A percentile compares a stretch with the other conserved stretches of the same genome.
Conservation (phyloP, 2,113 vertebrate genomes). For the Rutilus rutilus region DNA sequence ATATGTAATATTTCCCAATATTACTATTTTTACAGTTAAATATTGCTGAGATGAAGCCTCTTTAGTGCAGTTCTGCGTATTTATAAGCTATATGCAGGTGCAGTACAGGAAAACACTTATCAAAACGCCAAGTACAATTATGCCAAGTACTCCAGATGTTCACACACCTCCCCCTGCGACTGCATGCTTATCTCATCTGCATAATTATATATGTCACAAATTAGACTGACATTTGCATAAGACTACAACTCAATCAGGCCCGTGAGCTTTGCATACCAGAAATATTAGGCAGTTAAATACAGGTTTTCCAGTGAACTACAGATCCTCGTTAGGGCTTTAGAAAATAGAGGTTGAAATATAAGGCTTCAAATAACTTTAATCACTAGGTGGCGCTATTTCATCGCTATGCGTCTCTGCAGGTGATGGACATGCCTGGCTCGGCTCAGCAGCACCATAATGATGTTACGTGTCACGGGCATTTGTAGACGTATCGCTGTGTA, state of each 20-base stretch:
- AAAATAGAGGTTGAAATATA: not conserved
- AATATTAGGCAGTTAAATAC: slow-evolving; percentile 17
- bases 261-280: not conserved
- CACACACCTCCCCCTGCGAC: not conserved
- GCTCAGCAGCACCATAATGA: slow-evolving; percentile 42
- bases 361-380: not conserved
- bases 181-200: slow-evolving; percentile 16
- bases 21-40: not conserved
- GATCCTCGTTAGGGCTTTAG: not conserved
- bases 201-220: slow-evolving; percentile 43
- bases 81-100: slow-evolving; percentile 13
- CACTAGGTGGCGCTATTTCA: slow-evolving; percentile 56
- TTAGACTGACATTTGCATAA: slow-evolving; percentile 41
- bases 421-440: slow-evolving; percentile 26
- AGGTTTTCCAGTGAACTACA: not conserved
- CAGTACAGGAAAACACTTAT: not conserved
- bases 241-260: slow-evolving; percentile 29
- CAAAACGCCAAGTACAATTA: slow-evolving; percentile 1
- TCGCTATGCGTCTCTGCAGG: not conserved
- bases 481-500: slow-evolving; percentile 41
- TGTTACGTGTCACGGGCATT: slow-evolving; percentile 48
- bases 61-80: not conserved
- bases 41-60: not conserved
- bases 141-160: slow-evolving; percentile 26
- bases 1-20: not conserved